Conservation (phyloP, 2,888 invertebrate species). For the Latrodectus hesperus region DNA sequence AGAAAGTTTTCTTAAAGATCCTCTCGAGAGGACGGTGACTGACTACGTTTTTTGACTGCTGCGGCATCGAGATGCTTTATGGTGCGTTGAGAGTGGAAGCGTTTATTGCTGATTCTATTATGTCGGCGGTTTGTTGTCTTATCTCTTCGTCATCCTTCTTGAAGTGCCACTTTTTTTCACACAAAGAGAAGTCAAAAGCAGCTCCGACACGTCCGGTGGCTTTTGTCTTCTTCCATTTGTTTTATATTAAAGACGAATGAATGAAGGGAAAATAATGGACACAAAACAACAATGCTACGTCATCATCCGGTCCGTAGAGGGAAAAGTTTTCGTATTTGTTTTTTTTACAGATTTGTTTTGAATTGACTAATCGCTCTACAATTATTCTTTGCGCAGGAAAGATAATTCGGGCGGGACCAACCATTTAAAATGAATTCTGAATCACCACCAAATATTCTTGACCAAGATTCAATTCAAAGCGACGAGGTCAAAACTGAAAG, state of each 20-base stretch:
- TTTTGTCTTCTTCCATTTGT: not conserved
- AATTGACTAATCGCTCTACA: no score
- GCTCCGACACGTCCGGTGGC: not conserved
- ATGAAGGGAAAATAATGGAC: no score
- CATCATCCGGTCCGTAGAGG: not conserved
- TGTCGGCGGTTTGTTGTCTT: slow-evolving; percentile 38
- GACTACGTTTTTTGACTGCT: not conserved
- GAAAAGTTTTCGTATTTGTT: not conserved
- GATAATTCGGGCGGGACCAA: no score
- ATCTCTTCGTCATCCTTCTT: not conserved
- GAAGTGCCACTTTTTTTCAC: not conserved
- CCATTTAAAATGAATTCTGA: no score
- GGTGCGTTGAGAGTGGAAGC: not conserved
- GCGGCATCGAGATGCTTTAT: not conserved
- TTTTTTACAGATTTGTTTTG: no score
- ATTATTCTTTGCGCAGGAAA: no score
- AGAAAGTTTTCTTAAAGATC: not conserved
- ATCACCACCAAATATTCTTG: no score
- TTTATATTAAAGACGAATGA: not conserved
- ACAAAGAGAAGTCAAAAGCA: not conserved
- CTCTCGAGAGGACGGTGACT: not conserved
- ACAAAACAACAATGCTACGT: not conserved
- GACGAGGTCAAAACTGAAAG: no score
- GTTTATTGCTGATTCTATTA: slow-evolving; percentile 55
- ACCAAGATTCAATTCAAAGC: no score